Evolutionary conservation across 2,113 vertebrate species (phyloP).

Genomic region (Zosterops borbonicus): DNA sequence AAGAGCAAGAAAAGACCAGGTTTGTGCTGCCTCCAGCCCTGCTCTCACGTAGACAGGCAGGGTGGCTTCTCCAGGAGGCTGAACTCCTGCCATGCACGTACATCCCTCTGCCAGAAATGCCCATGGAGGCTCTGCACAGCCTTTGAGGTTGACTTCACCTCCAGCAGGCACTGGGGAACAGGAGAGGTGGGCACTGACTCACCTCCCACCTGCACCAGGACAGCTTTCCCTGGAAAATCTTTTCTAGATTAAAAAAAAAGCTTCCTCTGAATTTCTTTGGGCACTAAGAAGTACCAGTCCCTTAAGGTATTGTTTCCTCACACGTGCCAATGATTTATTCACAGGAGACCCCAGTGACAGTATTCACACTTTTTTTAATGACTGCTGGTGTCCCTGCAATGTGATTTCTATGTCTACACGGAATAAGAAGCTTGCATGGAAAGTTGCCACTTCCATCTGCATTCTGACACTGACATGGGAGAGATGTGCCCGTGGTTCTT

Average conservation of each 20-base stretch:
- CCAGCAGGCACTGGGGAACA: neutral
- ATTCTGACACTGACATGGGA: neutral
- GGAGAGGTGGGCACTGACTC: neutral
- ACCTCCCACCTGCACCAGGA: neutral
- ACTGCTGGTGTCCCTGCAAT: neutral
- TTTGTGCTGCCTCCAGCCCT: neutral
- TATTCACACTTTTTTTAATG: neutral
- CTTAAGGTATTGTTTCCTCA: neutral
- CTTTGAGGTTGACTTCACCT: neutral
- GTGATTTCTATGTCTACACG: neutral
- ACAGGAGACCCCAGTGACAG: neutral
- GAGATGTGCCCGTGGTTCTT: neutral
- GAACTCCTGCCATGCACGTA: accelerated
- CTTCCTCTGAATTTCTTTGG: neutral
- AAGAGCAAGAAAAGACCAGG: neutral
- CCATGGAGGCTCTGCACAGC: neutral
- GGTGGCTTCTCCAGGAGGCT: neutral
- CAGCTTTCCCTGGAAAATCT: neutral
- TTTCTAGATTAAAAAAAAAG: neutral
- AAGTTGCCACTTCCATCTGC: neutral
- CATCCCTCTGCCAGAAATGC: neutral
- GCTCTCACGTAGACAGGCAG: neutral
- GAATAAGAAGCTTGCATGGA: neutral
- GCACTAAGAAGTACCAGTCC: neutral
- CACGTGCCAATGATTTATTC: too few relatives aligned